phyloP scores from a whole-genome alignment of 2,888 invertebrate species.

The Nomada goodeniana region DNA sequence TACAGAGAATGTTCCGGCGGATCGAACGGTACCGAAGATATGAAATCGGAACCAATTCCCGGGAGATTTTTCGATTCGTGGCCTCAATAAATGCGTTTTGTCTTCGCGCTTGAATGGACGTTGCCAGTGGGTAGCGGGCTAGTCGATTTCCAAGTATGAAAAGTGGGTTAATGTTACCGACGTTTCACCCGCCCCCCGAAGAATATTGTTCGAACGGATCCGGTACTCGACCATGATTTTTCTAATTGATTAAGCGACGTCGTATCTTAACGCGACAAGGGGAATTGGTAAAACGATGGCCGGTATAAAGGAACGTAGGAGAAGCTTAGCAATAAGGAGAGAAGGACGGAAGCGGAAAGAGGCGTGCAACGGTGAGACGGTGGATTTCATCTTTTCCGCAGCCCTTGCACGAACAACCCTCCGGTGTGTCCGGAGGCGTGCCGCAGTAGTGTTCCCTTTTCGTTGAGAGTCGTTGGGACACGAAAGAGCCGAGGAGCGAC shows the following conservation, averaged over 20 bases:
- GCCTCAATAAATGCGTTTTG: constrained; percentile 59
- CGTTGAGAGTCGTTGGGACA: constrained; percentile 35
- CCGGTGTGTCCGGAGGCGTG: constrained; percentile 54
- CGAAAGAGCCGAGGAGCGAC: constrained; percentile 16
- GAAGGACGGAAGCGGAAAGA: constrained; percentile 19
- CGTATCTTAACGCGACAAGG: neutral
- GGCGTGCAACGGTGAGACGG: constrained; percentile 12
- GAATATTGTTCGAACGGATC: constrained; percentile 32
- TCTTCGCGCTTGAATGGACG: constrained; percentile 37
- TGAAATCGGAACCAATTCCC: constrained; percentile 62
- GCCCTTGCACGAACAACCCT: constrained; percentile 59
- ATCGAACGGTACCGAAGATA: constrained; percentile 58
- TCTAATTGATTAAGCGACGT: constrained; percentile 33
- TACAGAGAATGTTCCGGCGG: constrained; percentile 47
- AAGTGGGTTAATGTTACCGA: constrained; percentile 47
- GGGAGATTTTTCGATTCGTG: constrained; percentile 59
- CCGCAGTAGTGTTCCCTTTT: constrained; percentile 24
- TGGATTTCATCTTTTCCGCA: constrained; percentile 57
- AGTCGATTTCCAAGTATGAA: constrained; percentile 38
- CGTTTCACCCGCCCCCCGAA: constrained; percentile 22
- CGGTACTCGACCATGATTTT: neutral
- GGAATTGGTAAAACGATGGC: neutral
- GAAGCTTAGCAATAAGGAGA: neutral
- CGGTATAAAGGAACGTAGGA: no score
- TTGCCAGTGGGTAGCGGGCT: constrained; percentile 38